Evolutionary conservation across 1,140 invertebrate genomes (phyloP).

Genomic region (Musca domestica): DNA sequence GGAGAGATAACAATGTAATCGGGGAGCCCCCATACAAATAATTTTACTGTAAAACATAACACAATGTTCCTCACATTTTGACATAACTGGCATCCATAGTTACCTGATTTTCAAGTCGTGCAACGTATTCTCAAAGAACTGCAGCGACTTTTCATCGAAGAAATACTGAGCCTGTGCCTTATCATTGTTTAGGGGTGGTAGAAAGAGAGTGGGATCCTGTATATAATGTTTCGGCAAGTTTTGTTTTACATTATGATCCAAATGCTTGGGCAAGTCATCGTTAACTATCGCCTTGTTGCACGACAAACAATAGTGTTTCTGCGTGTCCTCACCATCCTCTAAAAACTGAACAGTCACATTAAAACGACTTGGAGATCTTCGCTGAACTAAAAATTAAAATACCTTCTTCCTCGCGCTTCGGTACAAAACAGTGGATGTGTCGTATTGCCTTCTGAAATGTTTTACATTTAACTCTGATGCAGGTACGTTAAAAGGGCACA

Average conservation of each 20-base stretch:
- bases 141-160: slow-evolving; percentile 60
- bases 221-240: slow-evolving; percentile 6
- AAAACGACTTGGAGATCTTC: too few species aligned
- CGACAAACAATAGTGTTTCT: slow-evolving; percentile 14
- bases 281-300: slow-evolving; percentile 20
- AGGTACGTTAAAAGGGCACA: slow-evolving; percentile 57
- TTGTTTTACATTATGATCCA: slow-evolving; percentile 17
- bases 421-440: background rate
- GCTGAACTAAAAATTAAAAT: too few species aligned
- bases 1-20: slow-evolving; percentile 70
- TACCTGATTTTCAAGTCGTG: slow-evolving; percentile 56
- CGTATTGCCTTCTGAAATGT: slow-evolving; percentile 10
- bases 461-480: slow-evolving; percentile 27
- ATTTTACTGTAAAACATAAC: slow-evolving; percentile 58
- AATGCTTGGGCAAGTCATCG: background rate
- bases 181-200: slow-evolving; percentile 62
- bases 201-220: slow-evolving; percentile 58
- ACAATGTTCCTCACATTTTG: too few species aligned
- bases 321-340: background rate
- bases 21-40: slow-evolving; percentile 76
- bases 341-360: slow-evolving; percentile 6
- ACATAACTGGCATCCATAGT: slow-evolving; percentile 13
- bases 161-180: slow-evolving; percentile 77
- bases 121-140: slow-evolving; percentile 56
- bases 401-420: slow-evolving; percentile 3